A percentile compares a stretch with the other conserved stretches of the same genome.
Conservation (phyloP, 2,888 invertebrate species). For the Lasioglossum leucozonium region DNA sequence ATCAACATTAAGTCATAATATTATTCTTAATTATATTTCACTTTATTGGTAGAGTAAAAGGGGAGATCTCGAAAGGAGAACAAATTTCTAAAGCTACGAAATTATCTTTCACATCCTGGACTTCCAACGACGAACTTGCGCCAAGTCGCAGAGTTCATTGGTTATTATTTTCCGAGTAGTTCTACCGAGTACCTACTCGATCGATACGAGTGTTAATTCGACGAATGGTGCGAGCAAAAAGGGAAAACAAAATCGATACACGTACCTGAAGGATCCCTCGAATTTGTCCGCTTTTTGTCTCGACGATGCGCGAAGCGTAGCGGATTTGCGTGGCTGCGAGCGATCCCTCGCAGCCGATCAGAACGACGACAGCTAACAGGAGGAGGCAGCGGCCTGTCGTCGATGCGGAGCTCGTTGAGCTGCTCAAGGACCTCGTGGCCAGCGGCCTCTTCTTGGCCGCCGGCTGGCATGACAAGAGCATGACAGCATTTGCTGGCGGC, state of each 20-base stretch:
- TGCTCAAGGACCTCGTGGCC: slow-evolving; percentile 73
- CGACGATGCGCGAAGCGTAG: slow-evolving; percentile 92
- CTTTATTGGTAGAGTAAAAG: neutral
- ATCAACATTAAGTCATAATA: neutral
- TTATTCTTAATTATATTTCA: neutral
- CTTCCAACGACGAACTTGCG: too few species aligned
- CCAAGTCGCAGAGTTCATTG: too few species aligned
- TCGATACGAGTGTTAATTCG: too few species aligned
- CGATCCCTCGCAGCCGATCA: slow-evolving; percentile 60
- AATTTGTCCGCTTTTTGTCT: slow-evolving; percentile 87
- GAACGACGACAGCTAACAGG: slow-evolving; percentile 63
- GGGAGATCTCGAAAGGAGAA: neutral
- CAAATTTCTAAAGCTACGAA: too few species aligned
- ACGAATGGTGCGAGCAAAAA: neutral
- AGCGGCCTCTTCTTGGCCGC: slow-evolving; percentile 81
- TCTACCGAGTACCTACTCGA: too few species aligned
- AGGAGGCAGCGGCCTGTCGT: slow-evolving; percentile 64
- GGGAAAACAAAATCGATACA: slow-evolving; percentile 11
- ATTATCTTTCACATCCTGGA: too few species aligned
- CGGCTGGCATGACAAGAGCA: slow-evolving; percentile 83
- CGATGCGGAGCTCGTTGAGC: slow-evolving; percentile 34
- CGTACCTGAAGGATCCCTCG: slow-evolving; percentile 82
- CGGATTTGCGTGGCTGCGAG: slow-evolving; percentile 85
- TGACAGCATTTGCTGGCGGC: slow-evolving; percentile 83
- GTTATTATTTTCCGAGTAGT: too few species aligned